These are phyloP conservation scores for Sceloporus undulatus DNA, from an alignment of 2,113 vertebrate species.

Conservation along the genomic window DNA sequence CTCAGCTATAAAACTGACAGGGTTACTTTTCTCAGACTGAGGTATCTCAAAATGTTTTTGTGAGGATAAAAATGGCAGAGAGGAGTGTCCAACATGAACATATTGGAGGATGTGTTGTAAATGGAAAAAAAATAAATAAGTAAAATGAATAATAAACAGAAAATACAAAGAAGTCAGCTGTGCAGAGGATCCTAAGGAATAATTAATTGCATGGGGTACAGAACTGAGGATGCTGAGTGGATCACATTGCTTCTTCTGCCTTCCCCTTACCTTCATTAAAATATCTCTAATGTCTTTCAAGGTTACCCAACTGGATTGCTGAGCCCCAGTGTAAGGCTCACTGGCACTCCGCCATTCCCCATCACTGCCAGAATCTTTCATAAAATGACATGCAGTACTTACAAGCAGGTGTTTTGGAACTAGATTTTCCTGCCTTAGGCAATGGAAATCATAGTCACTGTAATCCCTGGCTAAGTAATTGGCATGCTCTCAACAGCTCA, in stretches of 20 bases:
- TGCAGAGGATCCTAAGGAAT: not conserved
- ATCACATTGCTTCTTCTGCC: not conserved
- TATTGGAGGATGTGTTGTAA: not conserved
- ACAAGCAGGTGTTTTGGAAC: not conserved
- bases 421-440: not conserved
- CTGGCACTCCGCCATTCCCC: not conserved
- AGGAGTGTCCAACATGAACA: not conserved
- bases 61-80: not conserved
- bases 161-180: not conserved
- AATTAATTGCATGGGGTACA: not conserved
- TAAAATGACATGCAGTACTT: not conserved
- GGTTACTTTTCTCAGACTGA: not conserved
- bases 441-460: not conserved
- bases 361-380: rapidly evolving
- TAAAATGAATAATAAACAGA: not conserved
- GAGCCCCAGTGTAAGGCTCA: rapidly evolving
- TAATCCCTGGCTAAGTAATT: not conserved
- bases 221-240: not conserved
- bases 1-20: not conserved
- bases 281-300: not conserved
- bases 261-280: not conserved
- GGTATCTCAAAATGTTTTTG: not conserved
- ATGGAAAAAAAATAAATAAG: not conserved
- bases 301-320: rapidly evolving
- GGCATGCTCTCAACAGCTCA: not conserved